Evolutionary conservation across 64 coral and sea anemone genomes (phyloP), one percentile per base, ranked within the genome.

Genomic region (Orbicella faveolata): DNA sequence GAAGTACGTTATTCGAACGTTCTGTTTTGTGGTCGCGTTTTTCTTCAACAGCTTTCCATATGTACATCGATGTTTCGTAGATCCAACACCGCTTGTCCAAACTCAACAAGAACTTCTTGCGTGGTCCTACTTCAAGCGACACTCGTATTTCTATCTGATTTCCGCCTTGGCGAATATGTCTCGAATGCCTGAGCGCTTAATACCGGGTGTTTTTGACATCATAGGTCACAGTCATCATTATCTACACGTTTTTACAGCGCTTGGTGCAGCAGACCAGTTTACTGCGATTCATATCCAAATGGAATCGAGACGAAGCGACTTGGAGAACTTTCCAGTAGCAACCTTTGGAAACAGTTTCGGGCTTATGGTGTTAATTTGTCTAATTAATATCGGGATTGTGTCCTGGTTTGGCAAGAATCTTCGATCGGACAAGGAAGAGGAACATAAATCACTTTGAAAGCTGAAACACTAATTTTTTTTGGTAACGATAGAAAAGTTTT

Each of bases 211-310:
- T 6, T 97, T 94, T 84, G 95, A 97, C 66, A 57, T 97, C 11
- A 53, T 97, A 61, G 95, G 95, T 1, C 95, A 97, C 79, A 97
- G 95, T 64, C 95, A 97, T 82, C 87, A 97, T 73, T 97, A 94
- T 52, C 92, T 97, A 52, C 95, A 97, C 89, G 63, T 97, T 13
- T 97, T 97, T 33, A 94, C 92, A 48, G 84, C 95, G 1, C 73
- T 97, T 33, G 92, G 95, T n/a, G 92, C 74, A 9, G 87, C 92
- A 9, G 95, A 97, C 63, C 95, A 97, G 75, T 94, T 93, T 76
- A 94, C 92, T 21, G 95, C 95, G 4, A 88, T 97, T 52, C 73
- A 90, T 25, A 74, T 89, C 17, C 92, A 94, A 63, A 97, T 97
- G 95, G 83, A 87, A 34, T 81, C 67, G 34, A 93, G 92, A 21